Evolutionary conservation across 2,113 vertebrate species (phyloP), one percentile per base, ranked within the genome.

Genomic region (Ochotona princeps): DNA sequence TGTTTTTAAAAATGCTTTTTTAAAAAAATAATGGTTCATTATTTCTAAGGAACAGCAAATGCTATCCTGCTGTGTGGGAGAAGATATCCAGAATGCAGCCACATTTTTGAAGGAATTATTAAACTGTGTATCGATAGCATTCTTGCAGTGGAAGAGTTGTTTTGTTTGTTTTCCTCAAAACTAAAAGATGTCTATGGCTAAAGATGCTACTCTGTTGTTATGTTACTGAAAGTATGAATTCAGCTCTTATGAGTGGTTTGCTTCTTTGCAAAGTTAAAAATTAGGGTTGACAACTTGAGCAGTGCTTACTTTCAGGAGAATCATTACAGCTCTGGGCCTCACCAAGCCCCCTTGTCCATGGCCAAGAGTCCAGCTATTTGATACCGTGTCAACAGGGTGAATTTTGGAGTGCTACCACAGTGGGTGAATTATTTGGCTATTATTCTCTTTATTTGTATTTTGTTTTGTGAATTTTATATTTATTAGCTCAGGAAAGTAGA

Each of bases 131-230:
- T 30, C 81, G 38, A 67, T n/a, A 86, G 6, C 7, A 30, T 69
- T 57, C 15, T 69, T 95, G 12, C 57, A 74, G 81, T 57, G 73
- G 6, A 83, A 74, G n/a, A 91, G 63, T 69, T 67, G 84, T 91
- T 79, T 91, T 44, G 32, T 74, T 54, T 17, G 25, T 87, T 84
- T 95, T 18, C 35, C 63, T 28, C 23, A 44, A 81, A 81, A 60
- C 60, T 28, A 83, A 88, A 94, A 86, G 47, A 61, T 32, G 88
- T 70, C 12, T 92, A 23, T 72, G 76, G 83, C 87, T 96, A 92
- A 94, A 95, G 84, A 73, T 87, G 87, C 60, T 38, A 76, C 26
- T 74, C 11, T 88, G 1, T 69, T 30, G 44, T 26, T 69, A 18
- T 87, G 32, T 70, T 87, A 54, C 47, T 91, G 6, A 91, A 47